phyloP scores from a whole-genome alignment of 30 jellyfish, hydroid and myxozoan genomes.

The Mastigias papua region DNA sequence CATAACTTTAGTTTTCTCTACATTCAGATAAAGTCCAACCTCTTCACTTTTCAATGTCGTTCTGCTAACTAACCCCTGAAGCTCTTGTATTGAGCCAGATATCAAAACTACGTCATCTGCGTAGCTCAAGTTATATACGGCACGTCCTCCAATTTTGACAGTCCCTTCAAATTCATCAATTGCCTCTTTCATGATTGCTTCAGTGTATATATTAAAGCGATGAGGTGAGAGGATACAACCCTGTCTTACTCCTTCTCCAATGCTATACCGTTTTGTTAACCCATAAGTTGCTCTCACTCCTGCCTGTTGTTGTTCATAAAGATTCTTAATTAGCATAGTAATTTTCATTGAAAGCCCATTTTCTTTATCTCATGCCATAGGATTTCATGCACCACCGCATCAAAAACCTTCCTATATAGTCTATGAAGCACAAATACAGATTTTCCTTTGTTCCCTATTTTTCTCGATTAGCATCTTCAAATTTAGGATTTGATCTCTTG shows the following conservation, averaged over 20 bases:
- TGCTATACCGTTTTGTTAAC: constrained; percentile 29
- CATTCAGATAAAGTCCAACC: constrained; percentile 5
- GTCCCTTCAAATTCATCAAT: neutral
- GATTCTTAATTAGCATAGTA: constrained; percentile 7
- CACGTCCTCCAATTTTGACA: constrained; percentile 10
- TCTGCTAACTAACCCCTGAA: constrained; percentile 13
- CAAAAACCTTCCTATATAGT: constrained; percentile 60
- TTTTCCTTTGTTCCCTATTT: neutral
- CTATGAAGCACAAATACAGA: constrained; percentile 1
- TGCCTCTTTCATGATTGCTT: constrained; percentile 13
- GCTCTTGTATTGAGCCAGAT: constrained; percentile 8
- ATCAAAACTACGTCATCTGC: constrained; percentile 43
- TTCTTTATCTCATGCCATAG: constrained; percentile 24
- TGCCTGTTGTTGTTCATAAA: constrained; percentile 58
- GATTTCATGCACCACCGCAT: constrained; percentile 17
- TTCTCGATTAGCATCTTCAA: constrained; percentile 12
- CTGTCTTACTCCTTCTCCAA: constrained; percentile 64
- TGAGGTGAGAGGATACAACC: constrained; percentile 70
- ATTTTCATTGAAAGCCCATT: constrained; percentile 53
- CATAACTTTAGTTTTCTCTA: constrained; percentile 25
- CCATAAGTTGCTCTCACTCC: constrained; percentile 48
- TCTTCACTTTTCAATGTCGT: neutral
- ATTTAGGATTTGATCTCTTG: constrained; percentile 19
- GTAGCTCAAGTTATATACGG: neutral
- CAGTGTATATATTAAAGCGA: constrained; percentile 56